Percentiles rank a stretch among this genome's conserved stretches.
Conservation (phyloP, 2,113 vertebrate species). For the Halichoeres trimaculatus region DNA sequence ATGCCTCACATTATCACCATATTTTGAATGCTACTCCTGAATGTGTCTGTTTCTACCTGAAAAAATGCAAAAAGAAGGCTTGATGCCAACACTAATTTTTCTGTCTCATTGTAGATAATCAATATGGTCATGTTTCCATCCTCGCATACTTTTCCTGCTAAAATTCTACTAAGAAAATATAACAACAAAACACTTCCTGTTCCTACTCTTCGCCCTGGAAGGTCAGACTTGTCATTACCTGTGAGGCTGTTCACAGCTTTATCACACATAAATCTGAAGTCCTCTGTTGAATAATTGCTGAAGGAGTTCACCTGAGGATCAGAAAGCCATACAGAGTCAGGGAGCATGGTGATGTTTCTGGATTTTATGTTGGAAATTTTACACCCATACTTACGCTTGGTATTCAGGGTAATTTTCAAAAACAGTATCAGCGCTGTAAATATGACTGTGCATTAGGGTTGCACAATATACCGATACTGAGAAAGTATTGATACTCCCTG, state of each 20-base stretch:
- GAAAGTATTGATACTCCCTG: too few species aligned
- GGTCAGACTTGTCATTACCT: slow-evolving; percentile 61
- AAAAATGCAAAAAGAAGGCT: not conserved
- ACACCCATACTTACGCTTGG: not conserved
- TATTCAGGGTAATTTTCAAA: too few species aligned
- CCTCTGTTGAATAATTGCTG: slow-evolving; percentile 32
- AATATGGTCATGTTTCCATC: slow-evolving; percentile 18
- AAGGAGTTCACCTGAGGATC: slow-evolving; percentile 11
- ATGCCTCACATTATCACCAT: slow-evolving; percentile 28
- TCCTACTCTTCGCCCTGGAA: slow-evolving; percentile 21
- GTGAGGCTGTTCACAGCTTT: slow-evolving; percentile 21
- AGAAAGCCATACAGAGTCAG: not conserved
- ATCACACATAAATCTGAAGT: slow-evolving; percentile 31
- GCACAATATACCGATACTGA: too few species aligned
- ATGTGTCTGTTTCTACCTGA: slow-evolving; percentile 12
- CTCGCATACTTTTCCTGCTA: not conserved
- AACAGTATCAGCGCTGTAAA: too few species aligned
- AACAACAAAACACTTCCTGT: too few species aligned
- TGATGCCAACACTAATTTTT: not conserved
- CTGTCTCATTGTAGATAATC: not conserved
- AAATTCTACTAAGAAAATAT: slow-evolving; percentile 14
- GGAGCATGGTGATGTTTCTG: not conserved
- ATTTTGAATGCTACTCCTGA: slow-evolving; percentile 10
- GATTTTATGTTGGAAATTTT: not conserved
- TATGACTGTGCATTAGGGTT: too few species aligned